phyloP scores from a whole-genome alignment of 2,797 vertebrate genomes.

The Hydrocynus forskahlii region DNA sequence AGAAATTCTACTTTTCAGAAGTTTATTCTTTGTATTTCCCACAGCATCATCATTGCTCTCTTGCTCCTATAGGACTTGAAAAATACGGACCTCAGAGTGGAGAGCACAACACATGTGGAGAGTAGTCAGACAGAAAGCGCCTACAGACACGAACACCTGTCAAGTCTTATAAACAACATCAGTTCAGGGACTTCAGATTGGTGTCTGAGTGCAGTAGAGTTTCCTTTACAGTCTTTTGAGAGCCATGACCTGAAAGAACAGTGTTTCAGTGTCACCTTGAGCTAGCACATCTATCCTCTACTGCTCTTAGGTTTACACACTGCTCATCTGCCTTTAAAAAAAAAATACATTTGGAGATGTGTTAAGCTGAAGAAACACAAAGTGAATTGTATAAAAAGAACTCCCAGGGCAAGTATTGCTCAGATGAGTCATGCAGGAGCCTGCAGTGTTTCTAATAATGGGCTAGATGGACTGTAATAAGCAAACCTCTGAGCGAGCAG shows the following conservation, averaged over 20 bases:
- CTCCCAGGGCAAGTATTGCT: slow-evolving; percentile 23
- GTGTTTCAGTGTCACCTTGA: not conserved
- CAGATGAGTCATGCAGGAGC: slow-evolving; percentile 35
- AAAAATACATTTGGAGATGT: not conserved
- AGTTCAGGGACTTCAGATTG: not conserved
- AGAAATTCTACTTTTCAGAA: too few relatives aligned
- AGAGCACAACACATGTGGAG: not conserved
- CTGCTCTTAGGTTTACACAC: not conserved
- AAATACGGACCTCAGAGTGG: not conserved
- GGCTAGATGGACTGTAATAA: slow-evolving; percentile 37
- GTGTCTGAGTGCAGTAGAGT: not conserved
- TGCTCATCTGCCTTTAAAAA: slow-evolving; percentile 5
- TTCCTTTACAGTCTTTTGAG: not conserved
- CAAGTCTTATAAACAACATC: not conserved
- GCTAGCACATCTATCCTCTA: not conserved
- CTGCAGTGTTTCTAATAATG: slow-evolving; percentile 40
- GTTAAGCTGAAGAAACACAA: slow-evolving; percentile 6
- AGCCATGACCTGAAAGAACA: not conserved
- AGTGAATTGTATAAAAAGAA: slow-evolving; percentile 26
- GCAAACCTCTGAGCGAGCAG: slow-evolving; percentile 22
- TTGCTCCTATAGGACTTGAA: not conserved
- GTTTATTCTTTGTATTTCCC: not conserved
- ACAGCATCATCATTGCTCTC: not conserved
- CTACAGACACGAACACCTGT: slow-evolving; percentile 2
- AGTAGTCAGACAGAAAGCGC: not conserved